A percentile compares a stretch with the other conserved stretches of the same genome.
These are phyloP conservation scores for Dallia pectoralis DNA, from an alignment of 2,797 vertebrate species.

Conservation along the genomic window DNA sequence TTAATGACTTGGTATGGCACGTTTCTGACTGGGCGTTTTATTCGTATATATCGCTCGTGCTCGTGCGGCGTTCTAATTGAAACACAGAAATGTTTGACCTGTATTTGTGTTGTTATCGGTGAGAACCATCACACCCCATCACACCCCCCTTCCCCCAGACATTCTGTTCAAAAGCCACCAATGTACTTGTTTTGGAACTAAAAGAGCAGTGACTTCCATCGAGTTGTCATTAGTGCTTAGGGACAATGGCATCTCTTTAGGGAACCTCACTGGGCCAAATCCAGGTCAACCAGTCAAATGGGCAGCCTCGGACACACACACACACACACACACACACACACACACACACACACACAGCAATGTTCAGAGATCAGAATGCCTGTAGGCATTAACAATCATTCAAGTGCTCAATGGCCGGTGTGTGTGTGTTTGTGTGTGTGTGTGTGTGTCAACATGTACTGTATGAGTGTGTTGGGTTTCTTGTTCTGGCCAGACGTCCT, in stretches of 20 bases:
- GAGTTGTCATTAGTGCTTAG: neutral
- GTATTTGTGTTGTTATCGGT: neutral
- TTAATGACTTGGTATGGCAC: neutral
- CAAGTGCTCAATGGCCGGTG: neutral
- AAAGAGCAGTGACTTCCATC: conserved; percentile 2
- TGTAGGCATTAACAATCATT: conserved; percentile 7
- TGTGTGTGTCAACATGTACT: neutral
- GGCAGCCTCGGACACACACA: neutral
- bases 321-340: neutral
- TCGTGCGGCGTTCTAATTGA: neutral
- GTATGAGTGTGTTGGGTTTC: neutral
- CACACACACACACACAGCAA: neutral
- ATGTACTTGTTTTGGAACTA: neutral
- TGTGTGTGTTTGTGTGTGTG: neutral
- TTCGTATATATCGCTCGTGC: too few relatives aligned
- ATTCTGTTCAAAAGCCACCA: neutral
- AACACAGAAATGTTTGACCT: neutral
- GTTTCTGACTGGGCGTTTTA: neutral
- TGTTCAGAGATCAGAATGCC: neutral
- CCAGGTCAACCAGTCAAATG: neutral
- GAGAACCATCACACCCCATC: too few relatives aligned
- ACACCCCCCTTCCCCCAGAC: too few relatives aligned
- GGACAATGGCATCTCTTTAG: neutral
- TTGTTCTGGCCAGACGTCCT: neutral
- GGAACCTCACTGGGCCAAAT: neutral